Conservation (phyloP, 2,113 vertebrate species). For the Zapus hudsonius region DNA sequence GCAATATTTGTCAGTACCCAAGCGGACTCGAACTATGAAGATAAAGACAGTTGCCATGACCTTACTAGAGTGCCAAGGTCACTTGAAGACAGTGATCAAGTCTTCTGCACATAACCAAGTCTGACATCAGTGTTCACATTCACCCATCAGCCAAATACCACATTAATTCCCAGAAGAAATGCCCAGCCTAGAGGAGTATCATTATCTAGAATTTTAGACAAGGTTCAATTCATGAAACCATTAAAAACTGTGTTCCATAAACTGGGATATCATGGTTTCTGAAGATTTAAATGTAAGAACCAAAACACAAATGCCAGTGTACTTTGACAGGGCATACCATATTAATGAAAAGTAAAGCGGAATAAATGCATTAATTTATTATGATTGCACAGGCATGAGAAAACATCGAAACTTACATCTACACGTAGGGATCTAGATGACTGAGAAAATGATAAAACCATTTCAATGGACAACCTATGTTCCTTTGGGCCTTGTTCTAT, state of each 20-base stretch:
- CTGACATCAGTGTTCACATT: constrained; percentile 12
- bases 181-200: constrained; percentile 19
- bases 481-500: not conserved
- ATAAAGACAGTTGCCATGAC: constrained; percentile 77
- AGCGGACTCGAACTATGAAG: constrained; percentile 95
- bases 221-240: not conserved
- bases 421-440: not conserved
- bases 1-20: constrained; percentile 99
- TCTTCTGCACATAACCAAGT: constrained; percentile 42
- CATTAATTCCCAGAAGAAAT: constrained; percentile 45
- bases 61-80: constrained; percentile 45
- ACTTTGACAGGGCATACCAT: not conserved
- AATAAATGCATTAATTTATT: constrained; percentile 17
- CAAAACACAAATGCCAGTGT: not conserved
- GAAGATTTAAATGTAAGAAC: not conserved
- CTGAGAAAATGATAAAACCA: not conserved
- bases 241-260: not conserved
- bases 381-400: constrained; percentile 18
- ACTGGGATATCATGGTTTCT: not conserved
- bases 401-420: constrained; percentile 33
- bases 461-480: constrained; percentile 25
- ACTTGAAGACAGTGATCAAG: constrained; percentile 40
- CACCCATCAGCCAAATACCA: not conserved
- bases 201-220: constrained; percentile 48
- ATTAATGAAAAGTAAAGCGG: constrained; percentile 42